A percentile compares a stretch with the other conserved stretches of the same genome.
phyloP scores from a whole-genome alignment of 2,888 invertebrate species.

The Eurois occulta region DNA sequence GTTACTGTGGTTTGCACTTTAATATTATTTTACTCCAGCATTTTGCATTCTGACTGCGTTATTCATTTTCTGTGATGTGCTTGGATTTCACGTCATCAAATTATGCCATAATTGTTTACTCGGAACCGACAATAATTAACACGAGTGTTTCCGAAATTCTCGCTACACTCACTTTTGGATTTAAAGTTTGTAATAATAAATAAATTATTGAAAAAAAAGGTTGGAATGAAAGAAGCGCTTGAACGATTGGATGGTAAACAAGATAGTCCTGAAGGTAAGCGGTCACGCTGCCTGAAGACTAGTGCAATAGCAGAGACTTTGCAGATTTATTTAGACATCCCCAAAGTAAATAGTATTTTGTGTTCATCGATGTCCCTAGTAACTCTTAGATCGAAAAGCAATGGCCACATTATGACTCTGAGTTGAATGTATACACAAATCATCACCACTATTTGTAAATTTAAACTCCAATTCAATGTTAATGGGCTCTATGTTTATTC shows the following conservation, averaged over 20 bases:
- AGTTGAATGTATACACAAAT: neutral
- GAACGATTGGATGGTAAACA: neutral
- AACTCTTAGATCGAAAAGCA: neutral
- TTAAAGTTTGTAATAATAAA: neutral
- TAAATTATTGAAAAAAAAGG: neutral
- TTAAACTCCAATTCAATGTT: neutral
- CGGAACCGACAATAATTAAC: neutral
- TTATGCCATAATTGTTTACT: constrained; percentile 12
- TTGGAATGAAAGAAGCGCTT: neutral
- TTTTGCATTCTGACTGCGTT: neutral
- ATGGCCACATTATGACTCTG: neutral
- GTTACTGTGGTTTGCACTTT: neutral
- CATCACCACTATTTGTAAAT: too few species aligned
- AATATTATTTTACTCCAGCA: neutral
- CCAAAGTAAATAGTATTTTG: neutral
- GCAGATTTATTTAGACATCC: neutral
- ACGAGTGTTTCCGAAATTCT: neutral
- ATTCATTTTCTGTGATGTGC: constrained; percentile 14
- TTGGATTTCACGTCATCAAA: constrained; percentile 24
- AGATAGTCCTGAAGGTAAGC: neutral
- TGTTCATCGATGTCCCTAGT: neutral
- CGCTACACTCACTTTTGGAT: neutral
- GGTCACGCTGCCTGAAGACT: neutral
- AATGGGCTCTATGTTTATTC: neutral
- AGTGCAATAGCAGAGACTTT: neutral